phyloP scores from a whole-genome alignment of 2,113 vertebrate genomes.

The Bufo gargarizans region DNA sequence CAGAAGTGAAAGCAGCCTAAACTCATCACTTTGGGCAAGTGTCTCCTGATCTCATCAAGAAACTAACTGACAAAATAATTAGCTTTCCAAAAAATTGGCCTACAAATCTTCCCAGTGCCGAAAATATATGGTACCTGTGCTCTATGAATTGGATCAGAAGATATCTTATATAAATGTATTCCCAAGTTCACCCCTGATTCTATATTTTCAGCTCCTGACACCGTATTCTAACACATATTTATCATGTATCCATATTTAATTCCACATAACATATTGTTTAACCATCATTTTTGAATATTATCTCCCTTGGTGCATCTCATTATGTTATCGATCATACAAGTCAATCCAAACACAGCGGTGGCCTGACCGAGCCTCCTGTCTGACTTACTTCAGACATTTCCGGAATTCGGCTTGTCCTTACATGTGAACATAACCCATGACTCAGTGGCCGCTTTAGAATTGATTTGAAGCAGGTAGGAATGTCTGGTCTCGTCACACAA shows the following conservation, averaged over 20 bases:
- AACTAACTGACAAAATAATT: too few relatives aligned
- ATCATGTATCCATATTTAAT: not conserved
- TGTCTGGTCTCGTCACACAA: slow-evolving; percentile 40
- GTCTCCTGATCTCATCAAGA: too few relatives aligned
- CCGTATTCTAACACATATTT: not conserved
- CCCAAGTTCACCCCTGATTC: too few relatives aligned
- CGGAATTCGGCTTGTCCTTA: slow-evolving; percentile 30
- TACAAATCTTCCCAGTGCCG: not conserved
- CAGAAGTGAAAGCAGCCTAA: too few relatives aligned
- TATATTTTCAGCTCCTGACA: not conserved
- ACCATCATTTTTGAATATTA: too few relatives aligned
- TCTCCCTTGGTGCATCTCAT: not conserved
- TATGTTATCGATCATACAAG: not conserved
- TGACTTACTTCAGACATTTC: slow-evolving; percentile 46
- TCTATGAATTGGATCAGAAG: too few relatives aligned
- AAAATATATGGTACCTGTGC: not conserved
- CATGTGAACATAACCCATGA: slow-evolving; percentile 44
- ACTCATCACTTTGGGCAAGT: too few relatives aligned
- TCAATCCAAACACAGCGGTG: slow-evolving; percentile 29
- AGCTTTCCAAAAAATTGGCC: not conserved
- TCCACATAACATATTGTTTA: not conserved
- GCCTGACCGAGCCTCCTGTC: slow-evolving; percentile 14
- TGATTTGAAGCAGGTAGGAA: slow-evolving; percentile 47
- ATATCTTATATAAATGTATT: not conserved
- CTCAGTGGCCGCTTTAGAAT: slow-evolving; percentile 16